Conservation (phyloP, 2,797 vertebrate species). For the Acanthiza pusilla region DNA sequence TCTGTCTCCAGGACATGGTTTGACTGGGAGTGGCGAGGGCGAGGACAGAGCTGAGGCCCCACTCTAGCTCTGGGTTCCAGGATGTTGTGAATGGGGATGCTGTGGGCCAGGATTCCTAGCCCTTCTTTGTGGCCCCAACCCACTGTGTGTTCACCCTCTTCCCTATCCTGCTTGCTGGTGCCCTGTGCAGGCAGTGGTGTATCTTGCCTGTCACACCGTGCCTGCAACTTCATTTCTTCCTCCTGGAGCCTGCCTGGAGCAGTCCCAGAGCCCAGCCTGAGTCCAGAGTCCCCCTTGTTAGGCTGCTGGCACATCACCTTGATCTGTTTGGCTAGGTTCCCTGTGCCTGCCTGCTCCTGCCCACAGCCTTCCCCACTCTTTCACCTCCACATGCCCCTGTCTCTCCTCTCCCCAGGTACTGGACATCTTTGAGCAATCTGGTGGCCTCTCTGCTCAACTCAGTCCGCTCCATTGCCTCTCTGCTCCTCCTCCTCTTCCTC, state of each 20-base stretch:
- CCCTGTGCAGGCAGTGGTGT: neutral
- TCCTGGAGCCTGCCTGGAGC: neutral
- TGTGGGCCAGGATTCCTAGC: neutral
- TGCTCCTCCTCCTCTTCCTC: constrained; percentile 95
- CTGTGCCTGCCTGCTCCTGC: neutral
- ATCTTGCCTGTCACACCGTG: neutral
- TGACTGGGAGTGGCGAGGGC: neutral
- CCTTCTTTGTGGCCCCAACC: neutral
- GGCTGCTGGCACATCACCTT: neutral
- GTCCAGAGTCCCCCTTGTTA: neutral
- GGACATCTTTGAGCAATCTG: constrained; percentile 92
- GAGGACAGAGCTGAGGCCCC: neutral
- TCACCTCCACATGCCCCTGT: neutral
- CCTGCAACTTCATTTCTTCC: neutral
- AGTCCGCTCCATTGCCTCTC: constrained; percentile 91
- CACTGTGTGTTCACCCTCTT: neutral
- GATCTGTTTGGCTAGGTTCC: neutral
- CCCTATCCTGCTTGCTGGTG: neutral
- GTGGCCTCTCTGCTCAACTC: constrained; percentile 97
- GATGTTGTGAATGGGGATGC: neutral
- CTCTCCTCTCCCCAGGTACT: constrained; percentile 79
- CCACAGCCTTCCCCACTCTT: neutral
- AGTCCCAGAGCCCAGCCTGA: neutral
- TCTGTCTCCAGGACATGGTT: neutral
- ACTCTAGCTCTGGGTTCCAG: neutral